A percentile compares a stretch with the other conserved stretches of the same genome.
These are phyloP conservation scores for Caenorhabditis panamensis DNA, from an alignment of 2,888 invertebrate species.

Conservation along the genomic window DNA sequence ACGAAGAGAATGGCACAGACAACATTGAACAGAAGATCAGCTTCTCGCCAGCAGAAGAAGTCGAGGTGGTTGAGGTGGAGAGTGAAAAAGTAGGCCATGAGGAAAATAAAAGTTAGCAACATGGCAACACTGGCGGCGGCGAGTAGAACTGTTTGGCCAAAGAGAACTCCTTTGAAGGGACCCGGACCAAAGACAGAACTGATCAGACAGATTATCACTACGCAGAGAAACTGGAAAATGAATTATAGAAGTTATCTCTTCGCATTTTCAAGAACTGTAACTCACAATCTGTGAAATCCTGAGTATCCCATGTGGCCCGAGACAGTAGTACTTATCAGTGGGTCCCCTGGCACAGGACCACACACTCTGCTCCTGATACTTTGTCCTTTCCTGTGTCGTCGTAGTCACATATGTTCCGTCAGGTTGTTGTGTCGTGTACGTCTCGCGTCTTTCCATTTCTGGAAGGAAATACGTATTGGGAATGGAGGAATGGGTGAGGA, in stretches of 20 bases:
- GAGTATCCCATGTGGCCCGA: constrained; percentile 74
- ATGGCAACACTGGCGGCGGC: constrained; percentile 76
- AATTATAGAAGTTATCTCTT: neutral
- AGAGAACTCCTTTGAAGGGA: constrained; percentile 79
- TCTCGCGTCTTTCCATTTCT: constrained; percentile 68
- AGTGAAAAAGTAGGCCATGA: constrained; percentile 78
- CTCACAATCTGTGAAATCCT: constrained; percentile 77
- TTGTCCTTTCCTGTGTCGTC: constrained; percentile 68
- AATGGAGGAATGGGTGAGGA: neutral
- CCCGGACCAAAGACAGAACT: constrained; percentile 80
- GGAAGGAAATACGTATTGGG: constrained; percentile 1
- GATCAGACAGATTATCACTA: constrained; percentile 76
- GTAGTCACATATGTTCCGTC: constrained; percentile 79
- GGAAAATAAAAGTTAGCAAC: constrained; percentile 78
- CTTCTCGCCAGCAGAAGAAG: constrained; percentile 79
- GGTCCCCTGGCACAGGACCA: constrained; percentile 76
- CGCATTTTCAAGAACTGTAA: no score
- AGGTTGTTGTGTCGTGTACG: constrained; percentile 76
- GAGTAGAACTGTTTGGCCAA: constrained; percentile 79
- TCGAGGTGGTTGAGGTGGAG: constrained; percentile 75
- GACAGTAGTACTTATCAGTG: constrained; percentile 76
- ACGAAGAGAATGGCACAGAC: constrained; percentile 72
- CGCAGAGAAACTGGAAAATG: constrained; percentile 71
- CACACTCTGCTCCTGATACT: constrained; percentile 72
- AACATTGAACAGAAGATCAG: constrained; percentile 76